These are phyloP conservation scores for Philotrypesis tridentata DNA, from an alignment of 1,140 invertebrate species.

Conservation along the genomic window DNA sequence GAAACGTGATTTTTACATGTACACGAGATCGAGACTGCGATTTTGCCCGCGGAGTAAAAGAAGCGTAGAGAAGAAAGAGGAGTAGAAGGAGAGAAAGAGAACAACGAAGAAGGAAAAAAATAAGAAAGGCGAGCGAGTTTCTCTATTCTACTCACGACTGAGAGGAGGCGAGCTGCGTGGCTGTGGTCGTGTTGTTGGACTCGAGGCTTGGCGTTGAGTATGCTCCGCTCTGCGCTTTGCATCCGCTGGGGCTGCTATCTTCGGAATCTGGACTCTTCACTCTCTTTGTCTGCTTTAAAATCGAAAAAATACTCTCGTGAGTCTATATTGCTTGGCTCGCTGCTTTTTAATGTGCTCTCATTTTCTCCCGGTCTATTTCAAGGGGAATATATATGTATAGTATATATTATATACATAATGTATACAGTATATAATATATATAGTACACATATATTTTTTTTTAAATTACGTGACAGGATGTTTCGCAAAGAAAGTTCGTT, in stretches of 20 bases:
- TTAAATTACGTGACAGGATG: not conserved
- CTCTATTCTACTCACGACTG: constrained; percentile 43
- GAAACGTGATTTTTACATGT: constrained; percentile 16
- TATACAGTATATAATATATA: too few relatives aligned
- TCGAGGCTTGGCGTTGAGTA: not conserved
- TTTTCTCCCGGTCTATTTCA: not conserved
- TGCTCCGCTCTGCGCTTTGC: constrained; percentile 18
- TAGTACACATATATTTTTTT: too few relatives aligned
- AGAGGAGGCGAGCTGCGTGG: constrained; percentile 21
- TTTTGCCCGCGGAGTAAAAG: not conserved
- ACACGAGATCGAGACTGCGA: constrained; percentile 1
- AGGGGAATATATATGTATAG: not conserved
- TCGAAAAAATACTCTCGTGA: constrained; percentile 22
- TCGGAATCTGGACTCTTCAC: constrained; percentile 23
- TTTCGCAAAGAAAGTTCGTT: too few relatives aligned
- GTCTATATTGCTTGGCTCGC: not conserved
- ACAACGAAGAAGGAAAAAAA: not conserved
- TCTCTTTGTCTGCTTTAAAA: constrained; percentile 37
- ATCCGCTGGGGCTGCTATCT: constrained; percentile 28
- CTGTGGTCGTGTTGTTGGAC: constrained; percentile 7
- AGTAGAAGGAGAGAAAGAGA: constrained; percentile 1
- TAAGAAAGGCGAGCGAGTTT: constrained; percentile 4
- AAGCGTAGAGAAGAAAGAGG: not conserved
- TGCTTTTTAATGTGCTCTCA: not conserved
- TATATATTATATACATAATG: too few relatives aligned